Conservation (phyloP, 2,797 vertebrate genomes). For the Pangasius krempfi region DNA sequence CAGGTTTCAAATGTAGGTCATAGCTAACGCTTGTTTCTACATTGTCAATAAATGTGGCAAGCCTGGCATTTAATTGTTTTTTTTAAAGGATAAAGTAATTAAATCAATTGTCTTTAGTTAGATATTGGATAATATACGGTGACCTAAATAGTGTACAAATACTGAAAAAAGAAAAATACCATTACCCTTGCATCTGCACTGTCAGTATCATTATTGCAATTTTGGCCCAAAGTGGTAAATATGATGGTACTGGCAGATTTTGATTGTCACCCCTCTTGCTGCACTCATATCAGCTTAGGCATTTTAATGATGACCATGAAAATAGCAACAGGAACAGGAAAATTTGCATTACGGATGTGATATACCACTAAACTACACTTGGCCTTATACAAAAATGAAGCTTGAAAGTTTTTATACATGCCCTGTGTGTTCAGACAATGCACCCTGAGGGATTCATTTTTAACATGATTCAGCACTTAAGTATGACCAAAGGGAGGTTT, state of each 20-base stretch:
- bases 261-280: background rate
- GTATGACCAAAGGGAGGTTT: conserved; percentile 8
- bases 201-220: background rate
- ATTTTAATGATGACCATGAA: background rate
- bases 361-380: background rate
- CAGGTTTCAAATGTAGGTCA: background rate
- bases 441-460: background rate
- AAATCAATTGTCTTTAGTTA: background rate
- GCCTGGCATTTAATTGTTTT: background rate
- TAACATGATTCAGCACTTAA: conserved; percentile 13
- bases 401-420: background rate
- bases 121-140: background rate
- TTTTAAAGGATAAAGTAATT: background rate
- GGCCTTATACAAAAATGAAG: background rate
- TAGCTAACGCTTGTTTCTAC: background rate
- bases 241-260: background rate
- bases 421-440: background rate
- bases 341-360: background rate
- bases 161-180: background rate
- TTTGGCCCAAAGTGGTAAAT: background rate
- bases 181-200: background rate
- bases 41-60: background rate
- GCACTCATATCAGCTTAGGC: background rate
- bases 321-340: background rate
- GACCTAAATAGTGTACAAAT: background rate